Evolutionary conservation across 2,888 invertebrate species (phyloP).

Genomic region (Drosophila formosana): DNA sequence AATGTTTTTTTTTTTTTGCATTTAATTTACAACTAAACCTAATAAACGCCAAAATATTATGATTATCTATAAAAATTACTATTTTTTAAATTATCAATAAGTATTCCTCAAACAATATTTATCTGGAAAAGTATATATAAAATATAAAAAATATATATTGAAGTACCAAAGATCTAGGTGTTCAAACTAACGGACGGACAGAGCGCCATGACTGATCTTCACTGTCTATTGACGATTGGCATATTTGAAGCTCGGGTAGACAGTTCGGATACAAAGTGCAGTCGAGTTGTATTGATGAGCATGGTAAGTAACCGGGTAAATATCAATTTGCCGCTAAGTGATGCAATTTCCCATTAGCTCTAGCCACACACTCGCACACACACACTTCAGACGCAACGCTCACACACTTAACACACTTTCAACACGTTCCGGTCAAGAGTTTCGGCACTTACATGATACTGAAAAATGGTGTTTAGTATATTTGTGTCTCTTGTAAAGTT

Average conservation of each 20-base stretch:
- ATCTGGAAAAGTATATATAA: no score
- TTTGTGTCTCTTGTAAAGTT: slow-evolving; percentile 92
- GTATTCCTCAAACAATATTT: no score
- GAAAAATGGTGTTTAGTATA: slow-evolving; percentile 92
- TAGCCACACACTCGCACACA: slow-evolving; percentile 3
- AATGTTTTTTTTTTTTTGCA: no score
- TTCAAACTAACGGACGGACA: background rate
- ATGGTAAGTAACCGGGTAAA: slow-evolving; percentile 33
- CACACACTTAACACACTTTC: slow-evolving; percentile 10
- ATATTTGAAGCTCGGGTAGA: background rate
- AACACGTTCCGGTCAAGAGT: background rate
- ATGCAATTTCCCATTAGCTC: slow-evolving; percentile 40
- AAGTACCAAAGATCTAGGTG: background rate
- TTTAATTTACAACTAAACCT: no score
- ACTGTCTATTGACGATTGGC: background rate
- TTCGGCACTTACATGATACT: slow-evolving; percentile 89
- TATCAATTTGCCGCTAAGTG: slow-evolving; percentile 40
- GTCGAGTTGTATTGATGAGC: slow-evolving; percentile 18
- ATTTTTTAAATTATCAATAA: no score
- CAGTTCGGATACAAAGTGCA: slow-evolving; percentile 19
- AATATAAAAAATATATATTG: no score
- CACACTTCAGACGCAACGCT: background rate
- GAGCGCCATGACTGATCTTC: background rate
- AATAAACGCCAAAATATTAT: no score
- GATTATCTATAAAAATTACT: no score